These are phyloP conservation scores for Pseudomyrmex sp. DNA, from an alignment of 1,140 invertebrate genomes.

Conservation along the genomic window DNA sequence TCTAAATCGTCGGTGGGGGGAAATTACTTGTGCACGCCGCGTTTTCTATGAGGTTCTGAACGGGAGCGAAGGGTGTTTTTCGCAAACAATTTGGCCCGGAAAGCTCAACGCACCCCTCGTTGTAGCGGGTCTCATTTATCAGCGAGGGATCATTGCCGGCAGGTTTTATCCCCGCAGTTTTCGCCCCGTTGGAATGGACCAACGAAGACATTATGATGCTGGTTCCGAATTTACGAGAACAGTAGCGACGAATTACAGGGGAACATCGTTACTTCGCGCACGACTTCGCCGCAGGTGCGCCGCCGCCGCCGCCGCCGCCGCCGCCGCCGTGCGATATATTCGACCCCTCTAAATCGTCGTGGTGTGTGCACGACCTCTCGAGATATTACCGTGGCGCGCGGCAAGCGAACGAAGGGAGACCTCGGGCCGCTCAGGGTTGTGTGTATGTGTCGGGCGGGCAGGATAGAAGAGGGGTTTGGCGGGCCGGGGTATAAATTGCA, in stretches of 20 bases:
- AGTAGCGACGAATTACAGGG: conserved; percentile 55
- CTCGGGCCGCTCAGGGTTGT: background rate
- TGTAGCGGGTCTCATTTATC: background rate
- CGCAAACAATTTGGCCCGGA: background rate
- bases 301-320: conserved; percentile 11
- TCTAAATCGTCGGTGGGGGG: too few species aligned
- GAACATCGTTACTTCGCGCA: conserved; percentile 50
- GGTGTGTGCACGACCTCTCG: conserved; percentile 57
- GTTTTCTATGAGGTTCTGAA: too few species aligned
- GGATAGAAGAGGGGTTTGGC: conserved; percentile 18
- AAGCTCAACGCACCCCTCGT: background rate
- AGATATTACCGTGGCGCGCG: conserved; percentile 67
- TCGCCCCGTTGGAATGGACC: conserved; percentile 27
- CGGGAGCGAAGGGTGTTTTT: background rate
- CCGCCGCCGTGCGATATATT: conserved; percentile 47
- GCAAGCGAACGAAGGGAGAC: conserved; percentile 12
- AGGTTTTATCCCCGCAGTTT: conserved; percentile 25
- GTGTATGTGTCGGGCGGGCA: background rate
- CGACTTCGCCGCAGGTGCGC: conserved; percentile 49
- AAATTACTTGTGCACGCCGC: too few species aligned
- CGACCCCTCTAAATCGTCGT: conserved; percentile 66
- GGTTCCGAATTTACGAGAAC: conserved; percentile 61
- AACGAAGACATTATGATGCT: conserved; percentile 45
- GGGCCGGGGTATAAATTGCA: conserved; percentile 72
- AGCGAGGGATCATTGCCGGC: conserved; percentile 9